A percentile compares a stretch with the other conserved stretches of the same genome.
phyloP scores from a whole-genome alignment of 1,140 invertebrate genomes.

The Pararge aegeria region DNA sequence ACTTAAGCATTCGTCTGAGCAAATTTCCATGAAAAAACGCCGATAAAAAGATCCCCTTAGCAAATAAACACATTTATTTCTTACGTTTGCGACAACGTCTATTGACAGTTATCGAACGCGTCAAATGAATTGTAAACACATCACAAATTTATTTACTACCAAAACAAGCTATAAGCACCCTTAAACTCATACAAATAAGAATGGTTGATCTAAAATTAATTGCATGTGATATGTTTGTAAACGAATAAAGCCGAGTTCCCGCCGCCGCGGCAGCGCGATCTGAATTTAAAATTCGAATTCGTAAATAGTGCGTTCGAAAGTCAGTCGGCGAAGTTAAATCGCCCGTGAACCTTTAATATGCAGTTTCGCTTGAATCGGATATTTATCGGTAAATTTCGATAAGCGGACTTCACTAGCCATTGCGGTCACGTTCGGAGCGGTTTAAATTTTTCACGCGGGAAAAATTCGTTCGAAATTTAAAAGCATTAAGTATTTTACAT shows the following conservation, averaged over 20 bases:
- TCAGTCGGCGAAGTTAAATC: constrained; percentile 69
- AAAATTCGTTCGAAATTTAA: constrained; percentile 26
- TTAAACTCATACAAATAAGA: constrained; percentile 20
- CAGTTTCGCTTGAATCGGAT: constrained; percentile 57
- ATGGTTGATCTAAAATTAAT: constrained; percentile 8
- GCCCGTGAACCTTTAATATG: constrained; percentile 64
- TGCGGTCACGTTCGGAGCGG: constrained; percentile 54
- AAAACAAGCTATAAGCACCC: constrained; percentile 21
- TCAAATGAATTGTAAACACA: constrained; percentile 64
- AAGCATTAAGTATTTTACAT: background rate
- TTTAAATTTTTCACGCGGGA: constrained; percentile 53
- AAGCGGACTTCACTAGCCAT: constrained; percentile 51
- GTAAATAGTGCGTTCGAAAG: constrained; percentile 54
- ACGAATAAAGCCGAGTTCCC: constrained; percentile 61
- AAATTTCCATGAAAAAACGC: constrained; percentile 59
- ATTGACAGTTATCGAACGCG: constrained; percentile 73
- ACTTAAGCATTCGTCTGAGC: constrained; percentile 48
- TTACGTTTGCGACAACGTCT: constrained; percentile 52
- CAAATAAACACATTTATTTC: constrained; percentile 70
- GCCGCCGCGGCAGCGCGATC: constrained; percentile 53
- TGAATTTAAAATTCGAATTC: constrained; percentile 70
- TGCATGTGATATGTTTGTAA: constrained; percentile 40
- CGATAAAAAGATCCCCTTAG: constrained; percentile 59
- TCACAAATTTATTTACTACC: constrained; percentile 3
- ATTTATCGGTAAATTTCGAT: constrained; percentile 64